Conservation (phyloP, 2,888 invertebrate species). For the Hydrotaea cyrtoneurina region DNA sequence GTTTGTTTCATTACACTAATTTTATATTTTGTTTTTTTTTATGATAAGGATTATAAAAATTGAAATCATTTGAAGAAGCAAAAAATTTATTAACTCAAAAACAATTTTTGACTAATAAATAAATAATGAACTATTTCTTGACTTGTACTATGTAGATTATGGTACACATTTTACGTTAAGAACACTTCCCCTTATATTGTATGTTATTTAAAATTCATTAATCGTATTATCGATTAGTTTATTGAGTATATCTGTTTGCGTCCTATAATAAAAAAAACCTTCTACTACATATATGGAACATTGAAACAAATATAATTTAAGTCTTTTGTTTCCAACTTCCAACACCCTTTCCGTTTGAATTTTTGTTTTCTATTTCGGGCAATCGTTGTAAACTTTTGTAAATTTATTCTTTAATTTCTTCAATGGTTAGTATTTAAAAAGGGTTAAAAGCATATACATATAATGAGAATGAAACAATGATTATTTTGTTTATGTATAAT, state of each 20-base stretch:
- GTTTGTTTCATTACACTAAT: slow-evolving; percentile 71
- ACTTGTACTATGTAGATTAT: slow-evolving; percentile 59
- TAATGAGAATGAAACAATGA: slow-evolving; percentile 28
- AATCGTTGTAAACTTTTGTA: slow-evolving; percentile 52
- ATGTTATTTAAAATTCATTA: slow-evolving; percentile 42
- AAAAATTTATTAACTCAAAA: slow-evolving; percentile 30
- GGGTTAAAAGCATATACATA: slow-evolving; percentile 41
- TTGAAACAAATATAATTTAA: not conserved
- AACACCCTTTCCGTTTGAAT: slow-evolving; percentile 6
- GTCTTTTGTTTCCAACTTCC: not conserved
- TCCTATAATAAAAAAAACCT: not conserved
- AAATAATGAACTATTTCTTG: slow-evolving; percentile 46
- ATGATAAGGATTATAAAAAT: slow-evolving; percentile 45
- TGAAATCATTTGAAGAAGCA: slow-evolving; percentile 24
- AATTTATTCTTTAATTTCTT: slow-evolving; percentile 39
- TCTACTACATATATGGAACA: not conserved
- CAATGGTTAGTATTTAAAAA: slow-evolving; percentile 49
- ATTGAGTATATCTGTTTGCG: not conserved
- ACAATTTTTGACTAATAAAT: slow-evolving; percentile 45
- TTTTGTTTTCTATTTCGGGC: slow-evolving; percentile 6
- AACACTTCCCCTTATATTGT: slow-evolving; percentile 32
- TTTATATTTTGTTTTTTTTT: slow-evolving; percentile 35
- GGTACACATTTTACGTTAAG: slow-evolving; percentile 49
- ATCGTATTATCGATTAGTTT: slow-evolving; percentile 49
- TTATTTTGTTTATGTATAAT: slow-evolving; percentile 57